These are phyloP conservation scores for Microchrysa polita DNA, from an alignment of 2,888 invertebrate genomes.

Conservation along the genomic window DNA sequence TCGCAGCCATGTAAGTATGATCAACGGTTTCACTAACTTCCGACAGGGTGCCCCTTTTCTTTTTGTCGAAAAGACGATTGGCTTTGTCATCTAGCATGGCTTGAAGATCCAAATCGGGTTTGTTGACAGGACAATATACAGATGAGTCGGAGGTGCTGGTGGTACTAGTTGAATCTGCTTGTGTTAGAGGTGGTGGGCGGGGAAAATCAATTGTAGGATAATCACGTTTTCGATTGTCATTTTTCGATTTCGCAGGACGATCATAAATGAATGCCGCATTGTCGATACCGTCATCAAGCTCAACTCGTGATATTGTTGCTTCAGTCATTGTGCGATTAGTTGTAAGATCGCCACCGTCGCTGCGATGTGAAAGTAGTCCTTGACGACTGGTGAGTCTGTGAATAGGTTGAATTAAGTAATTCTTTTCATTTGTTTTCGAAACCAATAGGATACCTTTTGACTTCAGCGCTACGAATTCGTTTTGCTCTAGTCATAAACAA, in stretches of 20 bases:
- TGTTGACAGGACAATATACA: conserved; percentile 63
- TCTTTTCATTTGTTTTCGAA: background rate
- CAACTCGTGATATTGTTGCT: conserved; percentile 50
- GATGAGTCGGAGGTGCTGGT: conserved; percentile 64
- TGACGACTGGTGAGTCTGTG: conserved; percentile 48
- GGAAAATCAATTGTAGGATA: conserved; percentile 53
- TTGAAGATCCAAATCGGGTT: conserved; percentile 60
- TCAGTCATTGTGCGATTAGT: conserved; percentile 55
- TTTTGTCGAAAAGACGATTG: conserved; percentile 59
- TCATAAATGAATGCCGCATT: conserved; percentile 61
- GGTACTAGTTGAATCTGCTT: conserved; percentile 59
- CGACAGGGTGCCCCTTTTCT: conserved; percentile 48
- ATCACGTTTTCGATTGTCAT: conserved; percentile 52
- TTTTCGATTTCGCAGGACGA: conserved; percentile 52
- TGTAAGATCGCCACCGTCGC: conserved; percentile 57
- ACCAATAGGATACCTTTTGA: conserved; percentile 56
- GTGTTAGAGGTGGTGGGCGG: conserved; percentile 53
- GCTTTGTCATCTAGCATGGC: conserved; percentile 62
- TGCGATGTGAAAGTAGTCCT: conserved; percentile 40
- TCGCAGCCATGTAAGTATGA: conserved; percentile 60
- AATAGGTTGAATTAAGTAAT: background rate
- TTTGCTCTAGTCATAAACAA: conserved; percentile 61
- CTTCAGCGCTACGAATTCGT: conserved; percentile 55
- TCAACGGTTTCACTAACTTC: conserved; percentile 51
- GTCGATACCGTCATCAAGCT: conserved; percentile 56